phyloP scores from a whole-genome alignment of 2,113 vertebrate species.

The Archocentrus centrarchus region DNA sequence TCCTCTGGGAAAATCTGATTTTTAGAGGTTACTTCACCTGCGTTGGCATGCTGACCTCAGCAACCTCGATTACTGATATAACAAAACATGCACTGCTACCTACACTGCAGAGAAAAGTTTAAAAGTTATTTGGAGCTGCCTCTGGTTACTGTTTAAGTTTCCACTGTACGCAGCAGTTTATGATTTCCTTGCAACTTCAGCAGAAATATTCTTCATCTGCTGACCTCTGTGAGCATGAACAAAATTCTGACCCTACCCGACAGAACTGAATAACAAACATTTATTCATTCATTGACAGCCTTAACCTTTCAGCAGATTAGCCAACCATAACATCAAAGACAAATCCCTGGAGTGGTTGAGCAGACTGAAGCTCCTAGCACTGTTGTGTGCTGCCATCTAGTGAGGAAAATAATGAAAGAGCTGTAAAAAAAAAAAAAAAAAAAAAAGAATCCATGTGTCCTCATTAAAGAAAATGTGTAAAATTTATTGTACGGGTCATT shows the following conservation, averaged over 20 bases:
- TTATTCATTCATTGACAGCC: neutral
- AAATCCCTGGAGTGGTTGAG: neutral
- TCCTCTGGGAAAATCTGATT: slow-evolving; percentile 26
- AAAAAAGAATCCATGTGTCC: neutral
- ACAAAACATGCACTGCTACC: neutral
- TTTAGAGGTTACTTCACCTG: slow-evolving; percentile 49
- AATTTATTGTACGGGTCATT: neutral
- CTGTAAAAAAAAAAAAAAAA: neutral
- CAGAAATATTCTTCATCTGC: slow-evolving; percentile 33
- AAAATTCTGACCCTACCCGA: neutral
- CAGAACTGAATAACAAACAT: neutral
- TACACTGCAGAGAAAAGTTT: slow-evolving; percentile 12
- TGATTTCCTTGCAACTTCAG: slow-evolving; percentile 9
- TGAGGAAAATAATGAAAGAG: slow-evolving; percentile 20
- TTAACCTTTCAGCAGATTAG: neutral
- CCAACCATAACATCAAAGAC: neutral
- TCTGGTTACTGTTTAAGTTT: slow-evolving; percentile 45
- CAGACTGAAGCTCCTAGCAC: neutral
- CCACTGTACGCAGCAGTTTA: slow-evolving; percentile 22
- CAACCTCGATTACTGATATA: slow-evolving; percentile 44
- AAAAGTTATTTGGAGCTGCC: slow-evolving; percentile 37
- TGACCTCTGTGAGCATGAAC: slow-evolving; percentile 24
- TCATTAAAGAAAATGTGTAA: neutral
- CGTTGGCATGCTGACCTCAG: slow-evolving; percentile 49
- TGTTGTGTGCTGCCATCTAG: slow-evolving; percentile 73